Base-by-base conservation (phyloP, 2,113 vertebrate genomes). In the Oxyura jamaicensis region DNA sequence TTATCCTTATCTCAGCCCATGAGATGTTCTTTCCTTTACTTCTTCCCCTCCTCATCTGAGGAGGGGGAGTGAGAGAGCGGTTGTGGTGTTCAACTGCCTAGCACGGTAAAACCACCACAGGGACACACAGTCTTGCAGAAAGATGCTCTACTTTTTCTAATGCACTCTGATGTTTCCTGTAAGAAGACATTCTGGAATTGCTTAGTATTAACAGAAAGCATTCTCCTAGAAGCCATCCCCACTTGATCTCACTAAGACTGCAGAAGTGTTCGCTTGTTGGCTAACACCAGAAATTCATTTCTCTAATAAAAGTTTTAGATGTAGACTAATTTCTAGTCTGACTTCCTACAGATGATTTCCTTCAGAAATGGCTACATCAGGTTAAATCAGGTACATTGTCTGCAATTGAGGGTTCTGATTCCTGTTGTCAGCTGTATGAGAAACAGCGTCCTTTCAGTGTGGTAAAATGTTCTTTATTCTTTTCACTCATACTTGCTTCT, bases 341-440 rank as follows among this genome's bases (percentile, higher is more conserved):
- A 53, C 16, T 83, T 94, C 25, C 56, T 59, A n/a, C 20, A 55
- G n/a, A 60, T 69, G 12, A 33, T 60, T 96, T 68, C 26, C 20
- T 23, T 75, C 58, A 42, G 41, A 88, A 58, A 74, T 41, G 9
- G 6, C 22, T 80, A 48, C 6, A 65, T n/a, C n/a, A n/a, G n/a
- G n/a, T n/a, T n/a, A 35, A 59, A 76, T 33, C 6, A 48, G 62
- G 19, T 11, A 62, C 4, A 10, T 55, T 6, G 14, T 83, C 74
- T 82, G 8, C 41, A 50, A 6, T 44, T 41, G 5, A 74, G 52
- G 71, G 35, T 66, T 22, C 19, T 33, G 60, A 8, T 10, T 59
- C 55, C 2, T 8, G 7, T 71, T 91, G 73, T 53, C 39, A 88
- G 21, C 26, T 81, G 22, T 6, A 29, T 12, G 25, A 0, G 0